Evolutionary conservation across 2,113 vertebrate species (phyloP).

Genomic region (Sarotherodon lohbergeri): DNA sequence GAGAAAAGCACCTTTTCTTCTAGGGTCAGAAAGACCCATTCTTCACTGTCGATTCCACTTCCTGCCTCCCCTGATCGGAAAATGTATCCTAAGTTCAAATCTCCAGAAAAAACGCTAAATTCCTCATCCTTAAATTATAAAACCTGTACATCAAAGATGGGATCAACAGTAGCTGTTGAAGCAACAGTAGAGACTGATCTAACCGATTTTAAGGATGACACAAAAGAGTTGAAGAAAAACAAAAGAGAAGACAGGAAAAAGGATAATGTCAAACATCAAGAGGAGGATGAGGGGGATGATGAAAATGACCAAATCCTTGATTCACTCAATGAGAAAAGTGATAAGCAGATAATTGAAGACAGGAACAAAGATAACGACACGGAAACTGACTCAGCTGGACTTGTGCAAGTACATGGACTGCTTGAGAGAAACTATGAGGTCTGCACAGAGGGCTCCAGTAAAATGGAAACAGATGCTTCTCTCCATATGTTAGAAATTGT

Average conservation of each 20-base stretch:
- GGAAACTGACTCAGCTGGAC: neutral
- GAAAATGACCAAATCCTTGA: neutral
- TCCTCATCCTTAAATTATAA: neutral
- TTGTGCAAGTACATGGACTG: neutral
- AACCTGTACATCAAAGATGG: neutral
- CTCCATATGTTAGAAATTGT: neutral
- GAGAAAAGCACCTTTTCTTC: neutral
- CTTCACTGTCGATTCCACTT: neutral
- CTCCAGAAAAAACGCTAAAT: neutral
- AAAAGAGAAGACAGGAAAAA: neutral
- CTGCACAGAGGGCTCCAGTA: neutral
- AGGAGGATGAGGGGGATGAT: neutral
- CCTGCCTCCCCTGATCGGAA: neutral
- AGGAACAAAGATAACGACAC: neutral
- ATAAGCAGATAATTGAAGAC: neutral
- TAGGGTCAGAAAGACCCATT: neutral
- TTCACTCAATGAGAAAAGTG: neutral
- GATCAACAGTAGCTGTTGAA: neutral
- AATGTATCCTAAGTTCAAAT: neutral
- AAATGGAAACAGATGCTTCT: neutral
- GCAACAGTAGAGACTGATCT: neutral
- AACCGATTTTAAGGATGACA: neutral
- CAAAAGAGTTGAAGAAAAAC: neutral
- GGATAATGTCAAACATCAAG: neutral
- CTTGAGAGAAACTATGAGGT: neutral